These are phyloP conservation scores for Bombylius major DNA, from an alignment of 2,888 invertebrate species.

Conservation along the genomic window DNA sequence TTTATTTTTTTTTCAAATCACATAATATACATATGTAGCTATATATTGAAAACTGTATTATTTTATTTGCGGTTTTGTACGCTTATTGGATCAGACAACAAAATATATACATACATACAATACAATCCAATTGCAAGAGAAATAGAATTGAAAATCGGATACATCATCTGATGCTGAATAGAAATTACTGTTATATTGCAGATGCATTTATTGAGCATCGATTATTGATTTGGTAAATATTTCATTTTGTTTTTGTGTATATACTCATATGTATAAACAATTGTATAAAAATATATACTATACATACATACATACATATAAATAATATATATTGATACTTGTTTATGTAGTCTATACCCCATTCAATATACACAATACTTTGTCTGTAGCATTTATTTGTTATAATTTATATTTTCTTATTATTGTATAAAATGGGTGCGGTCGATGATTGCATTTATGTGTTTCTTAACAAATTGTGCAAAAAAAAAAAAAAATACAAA, in stretches of 20 bases:
- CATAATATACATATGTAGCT: no score
- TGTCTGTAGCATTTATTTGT: neutral
- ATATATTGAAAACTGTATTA: neutral
- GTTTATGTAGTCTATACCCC: no score
- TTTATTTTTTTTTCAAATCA: no score
- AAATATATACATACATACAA: neutral
- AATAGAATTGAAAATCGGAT: neutral
- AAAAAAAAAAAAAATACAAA: neutral
- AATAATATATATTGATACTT: neutral
- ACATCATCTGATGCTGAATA: neutral
- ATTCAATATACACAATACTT: neutral
- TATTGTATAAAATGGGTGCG: neutral
- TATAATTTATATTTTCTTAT: no score
- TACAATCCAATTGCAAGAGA: neutral
- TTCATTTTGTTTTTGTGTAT: neutral
- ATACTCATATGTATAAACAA: no score
- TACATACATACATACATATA: neutral
- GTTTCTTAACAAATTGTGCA: conserved; percentile 2
- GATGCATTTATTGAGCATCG: neutral
- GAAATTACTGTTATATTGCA: neutral
- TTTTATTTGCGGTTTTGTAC: neutral
- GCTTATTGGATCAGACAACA: neutral
- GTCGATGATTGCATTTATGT: neutral
- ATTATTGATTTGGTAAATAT: neutral
- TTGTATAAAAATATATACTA: neutral